Evolutionary conservation across 53 echinoderm and acorn worm genomes (phyloP).

Genomic region (Echinarachnius parma): DNA sequence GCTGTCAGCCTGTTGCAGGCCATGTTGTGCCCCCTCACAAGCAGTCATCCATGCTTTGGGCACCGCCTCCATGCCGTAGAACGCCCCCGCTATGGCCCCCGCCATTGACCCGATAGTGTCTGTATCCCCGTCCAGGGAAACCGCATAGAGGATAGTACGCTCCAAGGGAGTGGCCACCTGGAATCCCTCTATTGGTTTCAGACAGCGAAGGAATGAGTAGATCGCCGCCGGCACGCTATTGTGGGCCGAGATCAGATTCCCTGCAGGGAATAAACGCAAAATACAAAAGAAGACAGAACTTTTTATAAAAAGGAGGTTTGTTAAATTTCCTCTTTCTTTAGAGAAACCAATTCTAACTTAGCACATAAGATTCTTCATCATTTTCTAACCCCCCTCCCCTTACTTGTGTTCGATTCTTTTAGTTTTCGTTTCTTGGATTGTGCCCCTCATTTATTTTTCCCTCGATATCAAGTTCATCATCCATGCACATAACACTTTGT

Average conservation of each 20-base stretch:
- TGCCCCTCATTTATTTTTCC: no score
- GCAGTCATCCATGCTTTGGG: conserved; percentile 64
- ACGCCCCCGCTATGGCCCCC: conserved; percentile 94
- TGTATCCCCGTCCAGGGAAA: conserved; percentile 88
- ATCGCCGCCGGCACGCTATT: conserved; percentile 75
- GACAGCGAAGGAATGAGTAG: conserved; percentile 77
- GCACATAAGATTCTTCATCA: no score
- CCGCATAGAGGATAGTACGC: conserved; percentile 85
- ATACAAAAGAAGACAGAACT: no score
- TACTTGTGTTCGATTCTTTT: no score
- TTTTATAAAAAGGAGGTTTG: background rate
- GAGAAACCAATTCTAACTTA: no score
- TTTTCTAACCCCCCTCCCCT: no score
- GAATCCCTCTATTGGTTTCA: conserved; percentile 56
- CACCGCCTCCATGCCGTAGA: conserved; percentile 67
- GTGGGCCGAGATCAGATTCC: conserved; percentile 77
- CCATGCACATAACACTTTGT: no score
- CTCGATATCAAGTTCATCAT: no score
- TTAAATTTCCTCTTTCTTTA: conserved; percentile 15
- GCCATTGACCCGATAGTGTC: conserved; percentile 98
- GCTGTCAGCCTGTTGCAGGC: conserved; percentile 62
- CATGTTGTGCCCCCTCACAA: conserved; percentile 72
- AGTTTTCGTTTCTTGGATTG: no score
- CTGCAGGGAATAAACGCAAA: conserved; percentile 29
- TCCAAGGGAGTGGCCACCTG: conserved; percentile 54